phyloP scores from a whole-genome alignment of 2,797 vertebrate species.

The Pachyuromys duprasi region DNA sequence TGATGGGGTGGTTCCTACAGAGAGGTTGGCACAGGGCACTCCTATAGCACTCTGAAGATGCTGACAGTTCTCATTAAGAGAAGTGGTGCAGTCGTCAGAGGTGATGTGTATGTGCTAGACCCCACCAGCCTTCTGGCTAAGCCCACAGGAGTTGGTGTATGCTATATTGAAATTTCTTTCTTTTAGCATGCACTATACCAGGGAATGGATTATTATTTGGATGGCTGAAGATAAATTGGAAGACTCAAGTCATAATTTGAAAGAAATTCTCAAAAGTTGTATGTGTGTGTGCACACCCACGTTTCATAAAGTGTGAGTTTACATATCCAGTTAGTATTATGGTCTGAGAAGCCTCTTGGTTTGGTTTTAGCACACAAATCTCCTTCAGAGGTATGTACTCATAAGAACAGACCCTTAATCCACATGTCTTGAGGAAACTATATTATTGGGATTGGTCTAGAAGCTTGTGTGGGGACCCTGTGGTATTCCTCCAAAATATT shows the following conservation, averaged over 20 bases:
- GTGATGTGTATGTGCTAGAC: background rate
- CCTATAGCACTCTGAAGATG: background rate
- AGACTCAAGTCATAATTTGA: constrained; percentile 43
- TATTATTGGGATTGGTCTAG: background rate
- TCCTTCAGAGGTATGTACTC: background rate
- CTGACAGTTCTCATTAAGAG: background rate
- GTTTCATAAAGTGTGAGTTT: background rate
- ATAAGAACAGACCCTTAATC: background rate
- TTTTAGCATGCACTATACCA: background rate
- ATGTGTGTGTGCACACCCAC: no score
- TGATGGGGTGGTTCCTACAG: background rate
- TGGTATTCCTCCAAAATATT: background rate
- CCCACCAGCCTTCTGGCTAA: background rate
- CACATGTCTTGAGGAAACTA: background rate
- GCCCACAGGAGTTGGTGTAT: background rate
- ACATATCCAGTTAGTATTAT: constrained; percentile 43
- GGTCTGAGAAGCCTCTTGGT: constrained; percentile 8
- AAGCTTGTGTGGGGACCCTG: background rate
- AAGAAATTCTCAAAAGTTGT: background rate
- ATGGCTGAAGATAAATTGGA: constrained; percentile 27
- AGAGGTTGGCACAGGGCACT: background rate
- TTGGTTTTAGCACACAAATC: background rate
- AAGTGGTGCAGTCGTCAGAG: background rate
- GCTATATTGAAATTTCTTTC: background rate
- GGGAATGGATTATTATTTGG: background rate